phyloP scores from a whole-genome alignment of 2,797 vertebrate genomes.

The Erithacus rubecula region DNA sequence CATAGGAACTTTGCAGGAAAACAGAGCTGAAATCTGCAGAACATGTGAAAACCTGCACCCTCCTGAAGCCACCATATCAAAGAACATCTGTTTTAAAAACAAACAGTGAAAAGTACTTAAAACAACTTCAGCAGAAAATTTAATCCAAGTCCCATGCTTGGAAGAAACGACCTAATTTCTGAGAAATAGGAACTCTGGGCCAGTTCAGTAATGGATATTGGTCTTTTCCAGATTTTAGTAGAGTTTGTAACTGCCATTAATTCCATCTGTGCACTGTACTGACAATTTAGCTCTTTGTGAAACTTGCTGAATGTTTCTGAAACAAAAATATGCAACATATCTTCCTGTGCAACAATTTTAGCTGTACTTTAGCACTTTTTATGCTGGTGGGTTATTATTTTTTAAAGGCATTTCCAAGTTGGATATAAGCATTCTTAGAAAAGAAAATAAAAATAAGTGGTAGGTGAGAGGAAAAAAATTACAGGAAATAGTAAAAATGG shows the following conservation, averaged over 20 bases:
- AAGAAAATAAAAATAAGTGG: not conserved
- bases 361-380: not conserved
- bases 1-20: not conserved
- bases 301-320: not conserved
- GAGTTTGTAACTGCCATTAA: conserved; percentile 29
- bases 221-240: conserved; percentile 33
- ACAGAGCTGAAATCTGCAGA: not conserved
- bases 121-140: conserved; percentile 19
- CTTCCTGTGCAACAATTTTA: not conserved
- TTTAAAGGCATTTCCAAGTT: not conserved
- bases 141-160: conserved; percentile 40
- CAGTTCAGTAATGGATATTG: conserved; percentile 34
- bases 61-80: conserved; percentile 6
- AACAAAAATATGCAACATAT: not conserved
- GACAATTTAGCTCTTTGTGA: conserved; percentile 26
- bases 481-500: not conserved
- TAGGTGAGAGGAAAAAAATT: not conserved
- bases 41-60: not conserved
- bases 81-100: conserved; percentile 37
- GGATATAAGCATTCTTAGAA: not conserved
- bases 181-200: conserved; percentile 50
- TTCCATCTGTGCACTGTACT: not conserved
- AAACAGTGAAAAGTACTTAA: conserved; percentile 31
- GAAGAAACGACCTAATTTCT: conserved; percentile 52
- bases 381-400: not conserved